phyloP scores from a whole-genome alignment of 2,113 vertebrate genomes.

The Sialia sialis region DNA sequence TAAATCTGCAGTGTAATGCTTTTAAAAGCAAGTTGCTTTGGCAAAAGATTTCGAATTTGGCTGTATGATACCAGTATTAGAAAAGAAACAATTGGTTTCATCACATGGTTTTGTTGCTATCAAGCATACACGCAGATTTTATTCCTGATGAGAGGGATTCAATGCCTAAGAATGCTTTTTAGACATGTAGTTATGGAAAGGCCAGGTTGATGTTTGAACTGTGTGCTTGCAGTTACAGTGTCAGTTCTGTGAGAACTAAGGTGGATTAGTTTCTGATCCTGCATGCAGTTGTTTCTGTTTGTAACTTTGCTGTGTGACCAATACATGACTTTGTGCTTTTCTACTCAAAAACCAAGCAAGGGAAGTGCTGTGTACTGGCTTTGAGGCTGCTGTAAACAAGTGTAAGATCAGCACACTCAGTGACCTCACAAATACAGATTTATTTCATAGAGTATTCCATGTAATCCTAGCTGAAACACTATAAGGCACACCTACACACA shows the following conservation, averaged over 20 bases:
- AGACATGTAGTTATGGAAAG: neutral
- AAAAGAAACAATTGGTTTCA: neutral
- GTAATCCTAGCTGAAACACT: neutral
- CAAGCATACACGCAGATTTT: neutral
- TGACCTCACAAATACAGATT: neutral
- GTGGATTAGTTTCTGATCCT: neutral
- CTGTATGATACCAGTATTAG: neutral
- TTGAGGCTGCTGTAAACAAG: neutral
- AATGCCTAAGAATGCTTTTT: neutral
- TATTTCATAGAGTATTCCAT: fast-evolving
- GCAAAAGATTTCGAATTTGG: neutral
- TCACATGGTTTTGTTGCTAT: neutral
- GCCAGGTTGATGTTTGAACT: neutral
- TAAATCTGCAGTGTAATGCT: neutral
- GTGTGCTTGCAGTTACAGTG: neutral
- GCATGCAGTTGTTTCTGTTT: neutral
- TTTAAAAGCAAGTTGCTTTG: constrained; percentile 3
- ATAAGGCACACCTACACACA: neutral
- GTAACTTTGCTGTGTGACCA: neutral
- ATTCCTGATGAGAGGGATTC: neutral
- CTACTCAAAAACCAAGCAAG: neutral
- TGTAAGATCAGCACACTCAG: neutral
- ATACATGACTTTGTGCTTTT: neutral
- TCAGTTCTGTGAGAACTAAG: neutral
- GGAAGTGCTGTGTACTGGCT: neutral